Conservation (phyloP, 2,113 vertebrate genomes). For the Pseudorectes ferrugineus region DNA sequence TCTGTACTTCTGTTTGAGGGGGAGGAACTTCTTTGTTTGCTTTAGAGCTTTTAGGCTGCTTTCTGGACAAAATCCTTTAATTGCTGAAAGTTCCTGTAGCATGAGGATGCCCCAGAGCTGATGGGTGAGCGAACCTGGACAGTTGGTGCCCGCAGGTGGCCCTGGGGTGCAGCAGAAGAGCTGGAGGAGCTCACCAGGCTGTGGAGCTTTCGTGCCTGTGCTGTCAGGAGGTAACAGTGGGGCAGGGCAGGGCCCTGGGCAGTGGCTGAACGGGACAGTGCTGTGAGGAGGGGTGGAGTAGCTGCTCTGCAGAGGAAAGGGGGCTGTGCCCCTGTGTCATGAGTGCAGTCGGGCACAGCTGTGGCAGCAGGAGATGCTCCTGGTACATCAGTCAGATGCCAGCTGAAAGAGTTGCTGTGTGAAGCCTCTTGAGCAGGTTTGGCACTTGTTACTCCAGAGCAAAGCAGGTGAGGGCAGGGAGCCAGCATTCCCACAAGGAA, state of each 20-base stretch:
- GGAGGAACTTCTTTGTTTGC: neutral
- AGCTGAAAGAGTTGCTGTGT: neutral
- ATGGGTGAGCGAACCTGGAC: accelerated
- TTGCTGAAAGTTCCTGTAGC: neutral
- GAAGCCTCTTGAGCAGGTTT: neutral
- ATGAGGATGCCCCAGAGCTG: accelerated
- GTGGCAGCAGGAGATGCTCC: neutral
- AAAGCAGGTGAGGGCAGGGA: neutral
- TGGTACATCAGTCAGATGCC: accelerated
- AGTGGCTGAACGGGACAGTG: neutral
- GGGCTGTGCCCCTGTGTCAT: accelerated
- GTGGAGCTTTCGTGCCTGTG: accelerated
- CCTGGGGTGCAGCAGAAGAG: neutral
- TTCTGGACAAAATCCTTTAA: neutral
- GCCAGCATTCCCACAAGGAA: accelerated
- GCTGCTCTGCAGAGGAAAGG: neutral
- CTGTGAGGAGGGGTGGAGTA: accelerated
- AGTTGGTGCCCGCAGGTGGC: neutral
- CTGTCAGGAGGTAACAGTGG: neutral
- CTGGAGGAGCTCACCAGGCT: neutral
- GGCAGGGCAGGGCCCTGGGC: neutral
- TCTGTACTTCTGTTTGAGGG: no score
- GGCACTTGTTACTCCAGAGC: neutral
- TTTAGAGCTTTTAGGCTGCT: neutral
- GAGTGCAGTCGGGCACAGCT: accelerated